A percentile compares a stretch with the other conserved stretches of the same genome.
These are phyloP conservation scores for Luperina nickerlii DNA, from an alignment of 2,888 invertebrate species.

Conservation along the genomic window DNA sequence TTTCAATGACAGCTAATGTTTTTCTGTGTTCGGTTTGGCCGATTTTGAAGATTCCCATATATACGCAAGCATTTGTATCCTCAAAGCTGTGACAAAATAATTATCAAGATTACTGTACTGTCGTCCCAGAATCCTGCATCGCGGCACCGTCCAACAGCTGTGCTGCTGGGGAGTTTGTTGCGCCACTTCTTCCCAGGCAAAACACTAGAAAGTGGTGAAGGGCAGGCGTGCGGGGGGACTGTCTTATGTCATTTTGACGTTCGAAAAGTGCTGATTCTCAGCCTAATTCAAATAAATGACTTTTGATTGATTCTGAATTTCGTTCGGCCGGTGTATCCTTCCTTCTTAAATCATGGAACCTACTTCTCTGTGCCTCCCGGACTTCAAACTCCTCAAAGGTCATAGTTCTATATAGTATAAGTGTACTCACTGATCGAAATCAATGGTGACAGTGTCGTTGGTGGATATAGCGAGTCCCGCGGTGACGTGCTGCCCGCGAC, in stretches of 20 bases:
- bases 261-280: neutral
- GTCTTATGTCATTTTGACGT: neutral
- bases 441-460: constrained; percentile 4
- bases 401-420: neutral
- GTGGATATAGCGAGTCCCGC: neutral
- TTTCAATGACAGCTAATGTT: constrained; percentile 40
- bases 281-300: too few species aligned
- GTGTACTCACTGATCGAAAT: constrained; percentile 27
- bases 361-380: neutral
- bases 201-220: neutral
- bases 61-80: constrained; percentile 36
- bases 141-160: neutral
- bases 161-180: neutral
- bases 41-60: constrained; percentile 27
- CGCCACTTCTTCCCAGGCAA: neutral
- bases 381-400: neutral
- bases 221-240: neutral
- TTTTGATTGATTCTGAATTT: neutral
- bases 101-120: neutral
- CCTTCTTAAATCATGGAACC: neutral
- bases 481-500: constrained; percentile 4
- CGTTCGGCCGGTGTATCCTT: too few species aligned
- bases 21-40: neutral
- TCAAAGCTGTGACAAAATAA: constrained; percentile 21
- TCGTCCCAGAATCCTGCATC: neutral